These are phyloP conservation scores for Sciurus niger DNA, from an alignment of 2,113 vertebrate species.

Conservation along the genomic window DNA sequence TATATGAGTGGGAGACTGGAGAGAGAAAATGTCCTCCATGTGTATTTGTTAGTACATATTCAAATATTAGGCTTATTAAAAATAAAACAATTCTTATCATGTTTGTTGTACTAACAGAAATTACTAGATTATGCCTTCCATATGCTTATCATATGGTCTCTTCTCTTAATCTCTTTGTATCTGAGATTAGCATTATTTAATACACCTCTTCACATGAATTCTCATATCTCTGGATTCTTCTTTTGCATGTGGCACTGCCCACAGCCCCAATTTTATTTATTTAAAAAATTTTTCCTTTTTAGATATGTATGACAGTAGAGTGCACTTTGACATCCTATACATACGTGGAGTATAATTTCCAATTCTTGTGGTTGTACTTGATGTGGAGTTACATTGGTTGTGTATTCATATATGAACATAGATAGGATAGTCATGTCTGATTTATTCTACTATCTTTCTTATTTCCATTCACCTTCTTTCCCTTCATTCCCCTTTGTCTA, in stretches of 20 bases:
- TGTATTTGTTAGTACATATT: neutral
- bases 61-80: neutral
- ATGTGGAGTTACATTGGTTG: no score
- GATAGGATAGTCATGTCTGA: no score
- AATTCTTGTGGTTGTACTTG: no score
- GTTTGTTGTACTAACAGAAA: neutral
- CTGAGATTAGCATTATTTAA: neutral
- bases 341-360: no score
- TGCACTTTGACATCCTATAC: no score
- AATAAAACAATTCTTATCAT: constrained; percentile 12
- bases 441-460: no score
- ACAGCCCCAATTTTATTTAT: neutral
- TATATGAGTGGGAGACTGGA: neutral
- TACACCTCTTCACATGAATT: neutral
- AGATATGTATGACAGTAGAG: no score
- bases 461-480: no score
- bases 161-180: neutral
- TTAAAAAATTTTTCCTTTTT: no score
- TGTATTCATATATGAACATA: no score
- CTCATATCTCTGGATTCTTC: neutral
- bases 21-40: neutral
- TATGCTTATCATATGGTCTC: neutral
- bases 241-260: neutral
- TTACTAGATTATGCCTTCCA: neutral
- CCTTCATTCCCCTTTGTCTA: no score